A percentile compares a stretch with the other conserved stretches of the same genome.
These are phyloP conservation scores for Acronicta aceris DNA, from an alignment of 2,888 invertebrate species.

Conservation along the genomic window DNA sequence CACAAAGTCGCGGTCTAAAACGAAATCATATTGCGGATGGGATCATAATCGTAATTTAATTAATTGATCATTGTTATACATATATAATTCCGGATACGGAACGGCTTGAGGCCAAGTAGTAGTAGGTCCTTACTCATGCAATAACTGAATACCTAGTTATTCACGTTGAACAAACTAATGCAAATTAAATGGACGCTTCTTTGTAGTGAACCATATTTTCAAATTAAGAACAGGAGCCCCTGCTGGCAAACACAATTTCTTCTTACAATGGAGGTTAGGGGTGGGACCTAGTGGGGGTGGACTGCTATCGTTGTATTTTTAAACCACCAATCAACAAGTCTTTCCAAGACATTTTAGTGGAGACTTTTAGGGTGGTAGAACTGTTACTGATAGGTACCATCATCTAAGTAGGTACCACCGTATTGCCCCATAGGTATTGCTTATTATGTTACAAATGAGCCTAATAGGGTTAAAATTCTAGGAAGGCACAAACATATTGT, in stretches of 20 bases:
- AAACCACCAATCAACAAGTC: conserved; percentile 17
- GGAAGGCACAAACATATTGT: too few species aligned
- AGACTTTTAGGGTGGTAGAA: background rate
- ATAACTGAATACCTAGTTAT: conserved; percentile 55
- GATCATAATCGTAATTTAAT: too few species aligned
- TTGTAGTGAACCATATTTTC: conserved; percentile 81
- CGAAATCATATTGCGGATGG: too few species aligned
- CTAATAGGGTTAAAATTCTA: too few species aligned
- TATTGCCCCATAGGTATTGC: too few species aligned
- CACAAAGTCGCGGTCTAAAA: too few species aligned
- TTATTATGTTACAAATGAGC: too few species aligned
- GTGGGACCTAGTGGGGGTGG: conserved; percentile 28
- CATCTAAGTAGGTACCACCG: too few species aligned
- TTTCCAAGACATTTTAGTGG: conserved; percentile 5
- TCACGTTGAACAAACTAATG: conserved; percentile 67
- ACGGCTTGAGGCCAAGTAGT: background rate
- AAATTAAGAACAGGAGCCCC: conserved; percentile 78
- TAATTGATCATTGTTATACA: too few species aligned
- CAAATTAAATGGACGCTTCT: conserved; percentile 80
- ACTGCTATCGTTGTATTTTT: conserved; percentile 31
- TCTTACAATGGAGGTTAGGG: conserved; percentile 63
- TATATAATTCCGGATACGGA: background rate
- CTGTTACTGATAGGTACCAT: too few species aligned
- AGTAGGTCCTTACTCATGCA: conserved; percentile 20
- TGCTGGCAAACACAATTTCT: conserved; percentile 81